Percentiles rank a stretch among this genome's conserved stretches.
Evolutionary conservation across 37 sponge, comb jelly and placozoan species (phyloP).

Genomic region (Hormiphora californensis): DNA sequence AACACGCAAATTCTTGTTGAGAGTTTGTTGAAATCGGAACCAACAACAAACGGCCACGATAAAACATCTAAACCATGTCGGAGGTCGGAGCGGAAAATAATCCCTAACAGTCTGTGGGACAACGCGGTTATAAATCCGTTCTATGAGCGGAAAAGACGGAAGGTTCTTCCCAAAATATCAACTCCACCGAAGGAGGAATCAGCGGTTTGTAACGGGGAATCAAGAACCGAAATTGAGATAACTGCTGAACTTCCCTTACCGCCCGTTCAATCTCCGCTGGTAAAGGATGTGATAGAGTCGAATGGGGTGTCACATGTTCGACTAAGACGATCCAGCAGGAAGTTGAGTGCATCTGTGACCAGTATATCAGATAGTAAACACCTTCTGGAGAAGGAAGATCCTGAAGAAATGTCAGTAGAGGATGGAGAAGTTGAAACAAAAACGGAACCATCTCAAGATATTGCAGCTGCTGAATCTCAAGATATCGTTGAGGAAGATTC

Average conservation of each 20-base stretch:
- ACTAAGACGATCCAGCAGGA: conserved; percentile 13
- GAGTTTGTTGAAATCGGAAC: not conserved
- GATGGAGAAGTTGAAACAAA: too few relatives aligned
- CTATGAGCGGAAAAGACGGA: conserved; percentile 39
- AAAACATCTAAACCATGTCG: not conserved
- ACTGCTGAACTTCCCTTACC: not conserved
- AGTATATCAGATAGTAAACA: conserved; percentile 52
- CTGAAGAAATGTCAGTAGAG: too few relatives aligned
- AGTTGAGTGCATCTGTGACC: conserved; percentile 31
- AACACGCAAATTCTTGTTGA: conserved; percentile 32
- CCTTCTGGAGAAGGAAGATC: too few relatives aligned
- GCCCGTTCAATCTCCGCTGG: not conserved
- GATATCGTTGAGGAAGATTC: not conserved
- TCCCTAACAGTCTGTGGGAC: conserved; percentile 45
- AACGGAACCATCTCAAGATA: not conserved
- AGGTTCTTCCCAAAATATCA: conserved; percentile 1
- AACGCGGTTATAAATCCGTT: conserved; percentile 50
- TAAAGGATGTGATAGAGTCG: not conserved
- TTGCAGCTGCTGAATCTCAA: not conserved
- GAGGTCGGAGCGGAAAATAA: conserved; percentile 30
- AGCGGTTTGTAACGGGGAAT: not conserved
- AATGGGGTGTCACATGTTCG: not conserved
- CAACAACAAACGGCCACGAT: not conserved
- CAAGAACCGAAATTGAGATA: not conserved
- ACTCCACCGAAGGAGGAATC: not conserved